Base-by-base conservation (phyloP, 2,888 invertebrate genomes). In the Tenthredo mesomela region DNA sequence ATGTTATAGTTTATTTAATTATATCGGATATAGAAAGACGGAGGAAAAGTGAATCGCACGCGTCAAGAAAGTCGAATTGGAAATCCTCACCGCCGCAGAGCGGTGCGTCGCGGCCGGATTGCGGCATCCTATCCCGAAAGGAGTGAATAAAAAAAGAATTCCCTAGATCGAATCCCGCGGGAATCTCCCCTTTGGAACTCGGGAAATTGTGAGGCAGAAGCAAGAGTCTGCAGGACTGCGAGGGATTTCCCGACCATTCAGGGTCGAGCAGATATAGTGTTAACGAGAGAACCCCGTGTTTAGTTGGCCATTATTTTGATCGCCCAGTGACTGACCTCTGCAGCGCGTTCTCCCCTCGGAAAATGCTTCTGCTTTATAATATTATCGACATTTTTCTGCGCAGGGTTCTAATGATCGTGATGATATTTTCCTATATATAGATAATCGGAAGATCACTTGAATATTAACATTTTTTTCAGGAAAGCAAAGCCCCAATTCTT, bases 301-400 rank as follows among this genome's bases (percentile, higher is more conserved):
- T 54, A 50, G 50, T 77, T 54, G 77, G 77, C 50, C 50, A 77
- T 77, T 77, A 50, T 54, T 77, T 77, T 77, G 77, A 54, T 77
- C 77, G 50, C n/a, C 54, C 7, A 18, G 33, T 33, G 5, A 67
- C 50, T 77, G 77, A 77, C 77, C 77, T n/a, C 54, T n/a, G n/a
- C n/a, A n/a, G n/a, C n/a, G n/a, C 7, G 10, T 9, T 29, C 9
- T 73, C 47, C 43, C 6, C 7, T 33, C 12, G 9, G 9, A 71
- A n/a, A 18, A 18, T 33, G 10, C 33, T 54, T 50, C 18, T 6
- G 2, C 33, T 9, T 1, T 12, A 43, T 43, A 6, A n/a, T 12
- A 9, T 43, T 43, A 12, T 18, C n/a, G 40, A 9, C 7, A n/a
- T 33, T 37, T 37, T 70, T 7, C n/a, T n/a, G n/a, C n/a, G n/a